Base-by-base conservation (phyloP, 2,797 vertebrate genomes). In the Catostomus latipinnis region DNA sequence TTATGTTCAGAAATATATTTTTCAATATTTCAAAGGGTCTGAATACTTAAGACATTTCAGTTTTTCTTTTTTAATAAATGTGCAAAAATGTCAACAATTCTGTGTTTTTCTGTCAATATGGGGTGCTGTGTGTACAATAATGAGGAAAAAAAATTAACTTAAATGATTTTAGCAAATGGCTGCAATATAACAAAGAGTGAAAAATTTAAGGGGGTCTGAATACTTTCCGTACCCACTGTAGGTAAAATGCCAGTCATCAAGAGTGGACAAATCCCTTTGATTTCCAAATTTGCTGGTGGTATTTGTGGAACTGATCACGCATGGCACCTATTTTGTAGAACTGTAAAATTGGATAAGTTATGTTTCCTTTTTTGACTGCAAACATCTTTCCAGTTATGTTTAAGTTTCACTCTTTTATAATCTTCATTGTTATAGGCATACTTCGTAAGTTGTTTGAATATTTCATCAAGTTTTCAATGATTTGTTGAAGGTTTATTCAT, bases 361-460 rank as follows among this genome's bases (percentile, higher is more conserved):
- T 34, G 34, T 4, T 34, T 34, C 34, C 34, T 34, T 34, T 34
- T 34, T 34, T 34, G 34, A 34, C 34, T 14, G 46, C 52, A 57
- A 56, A 57, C 53, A 8, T 46, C 22, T 46, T 56, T 3, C n/a
- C 6, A 6, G n/a, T 58, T 48, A 66, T 66, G 62, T 18, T 46
- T 65, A 56, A 62, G 58, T 50, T 52, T 68, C 13, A 43, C 54
- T 34, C 7, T 77, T 77, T 10, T 8, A 58, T 43, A 58, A 0
- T 10, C 34, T 34, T 5, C 13, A 9, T 61, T 12, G 48, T 52
- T 77, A 13, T 52, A 16, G 63, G 65, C 68, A 49, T 63, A 50
- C 81, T 78, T 65, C 60, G 71, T 63, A 65, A 75, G 69, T n/a
- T 68, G 67, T 81, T 48, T 78, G 50, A 74, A 74, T 83, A 57